Evolutionary conservation across 2,113 vertebrate genomes (phyloP), one percentile per base, ranked within the genome.

Genomic region (Psilopsiagon aymara): DNA sequence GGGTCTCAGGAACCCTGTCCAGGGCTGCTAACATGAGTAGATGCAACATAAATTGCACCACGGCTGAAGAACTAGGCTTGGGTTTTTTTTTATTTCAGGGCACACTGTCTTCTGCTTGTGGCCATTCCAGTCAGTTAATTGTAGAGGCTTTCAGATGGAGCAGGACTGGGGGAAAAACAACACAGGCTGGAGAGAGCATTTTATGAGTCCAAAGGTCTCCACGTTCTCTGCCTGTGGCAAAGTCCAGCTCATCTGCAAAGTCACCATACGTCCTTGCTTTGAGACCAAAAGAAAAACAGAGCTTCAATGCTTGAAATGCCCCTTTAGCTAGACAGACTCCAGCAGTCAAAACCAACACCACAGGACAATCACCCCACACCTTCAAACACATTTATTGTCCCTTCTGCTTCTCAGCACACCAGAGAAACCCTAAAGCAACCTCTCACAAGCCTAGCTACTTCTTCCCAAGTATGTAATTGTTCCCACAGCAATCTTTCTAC

Each of bases 231-330:
- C 31, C 67, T 13, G 1, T 31, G 31, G 69, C 62, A 46, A 81
- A 96, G 86, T 52, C 51, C 86, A 77, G 35, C 64, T 86, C 77
- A 63, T 55, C 66, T 55, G 57, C 94, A 91, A 63, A 90, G 76
- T 41, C 81, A 90, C 31, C 57, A 35, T 0, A n/a, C 6, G 41
- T 2, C 14, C 3, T 2, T 66, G 41, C 57, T 69, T 25, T 12
- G 57, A 69, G 37, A 53, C 15, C 15, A 16, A 7, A 75, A 28
- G 21, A 52, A 18, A 20, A 82, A 25, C 21, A 71, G 70, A 70
- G 17, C 75, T 64, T 13, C 70, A 73, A 44, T 5, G 13, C 35
- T 41, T 51, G 25, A 67, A 73, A 1, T 3, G 18, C 6, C 51
- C 29, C 64, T 35, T 62, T 3, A 63, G 51, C 35, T 71, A 86